These are phyloP conservation scores for Menidia beryllina DNA, from an alignment of 2,113 vertebrate species.

Conservation along the genomic window DNA sequence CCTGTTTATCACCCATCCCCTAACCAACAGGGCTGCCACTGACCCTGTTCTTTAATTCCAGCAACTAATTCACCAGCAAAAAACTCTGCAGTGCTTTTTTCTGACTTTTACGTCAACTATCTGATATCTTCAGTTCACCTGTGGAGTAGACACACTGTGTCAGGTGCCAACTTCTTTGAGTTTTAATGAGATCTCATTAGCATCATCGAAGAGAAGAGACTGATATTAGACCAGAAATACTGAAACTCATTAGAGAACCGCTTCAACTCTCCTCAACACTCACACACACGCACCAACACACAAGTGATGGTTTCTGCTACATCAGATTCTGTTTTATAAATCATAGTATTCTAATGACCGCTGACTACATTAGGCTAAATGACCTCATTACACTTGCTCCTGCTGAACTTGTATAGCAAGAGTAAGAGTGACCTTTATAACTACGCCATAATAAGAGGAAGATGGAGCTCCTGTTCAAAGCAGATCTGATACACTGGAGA, in stretches of 20 bases:
- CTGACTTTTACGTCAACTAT: slow-evolving; percentile 5
- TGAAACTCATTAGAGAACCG: slow-evolving; percentile 66
- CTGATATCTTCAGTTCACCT: slow-evolving; percentile 6
- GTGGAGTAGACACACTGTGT: not conserved
- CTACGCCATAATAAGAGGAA: slow-evolving; percentile 14
- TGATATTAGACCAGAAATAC: slow-evolving; percentile 60
- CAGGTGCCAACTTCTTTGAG: slow-evolving; percentile 1
- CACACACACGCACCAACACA: slow-evolving; percentile 2
- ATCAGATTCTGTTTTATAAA: slow-evolving; percentile 65
- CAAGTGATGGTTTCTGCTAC: slow-evolving; percentile 30
- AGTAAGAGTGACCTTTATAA: slow-evolving; percentile 47
- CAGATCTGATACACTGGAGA: slow-evolving; percentile 32
- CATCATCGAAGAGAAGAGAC: slow-evolving; percentile 44
- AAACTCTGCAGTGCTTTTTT: not conserved
- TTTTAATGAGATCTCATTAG: slow-evolving; percentile 65
- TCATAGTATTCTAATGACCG: slow-evolving; percentile 68
- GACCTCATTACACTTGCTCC: slow-evolving; percentile 58
- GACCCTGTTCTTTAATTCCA: not conserved
- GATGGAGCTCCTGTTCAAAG: slow-evolving; percentile 42
- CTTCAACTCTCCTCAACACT: slow-evolving; percentile 31
- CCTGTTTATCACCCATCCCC: not conserved
- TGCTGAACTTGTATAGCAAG: slow-evolving; percentile 40
- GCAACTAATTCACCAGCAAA: not conserved
- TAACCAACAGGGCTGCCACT: not conserved
- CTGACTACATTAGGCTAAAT: slow-evolving; percentile 52